A percentile compares a stretch with the other conserved stretches of the same genome.
These are phyloP conservation scores for Lophura nycthemera DNA, from an alignment of 2,113 vertebrate genomes.

Conservation along the genomic window DNA sequence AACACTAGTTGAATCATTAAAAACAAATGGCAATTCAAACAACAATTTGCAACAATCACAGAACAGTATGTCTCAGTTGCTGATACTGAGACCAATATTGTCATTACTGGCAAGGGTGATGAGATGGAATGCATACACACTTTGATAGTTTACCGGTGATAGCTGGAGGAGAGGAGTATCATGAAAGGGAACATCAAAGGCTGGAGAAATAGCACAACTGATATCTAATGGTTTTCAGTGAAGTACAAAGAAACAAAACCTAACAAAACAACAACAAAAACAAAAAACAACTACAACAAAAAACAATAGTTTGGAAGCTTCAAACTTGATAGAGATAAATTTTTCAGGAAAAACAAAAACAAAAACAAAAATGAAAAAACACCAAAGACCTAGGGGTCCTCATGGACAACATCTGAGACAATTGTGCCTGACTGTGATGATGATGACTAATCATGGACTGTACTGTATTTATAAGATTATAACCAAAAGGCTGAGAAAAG, in stretches of 20 bases:
- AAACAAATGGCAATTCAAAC: too few species aligned
- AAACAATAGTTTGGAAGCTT: not conserved
- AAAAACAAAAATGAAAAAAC: too few species aligned
- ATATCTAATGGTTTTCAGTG: not conserved
- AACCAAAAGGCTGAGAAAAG: not conserved
- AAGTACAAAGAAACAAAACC: not conserved
- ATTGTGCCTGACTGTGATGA: not conserved
- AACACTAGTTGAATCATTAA: too few species aligned
- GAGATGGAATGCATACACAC: not conserved
- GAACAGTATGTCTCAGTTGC: too few species aligned
- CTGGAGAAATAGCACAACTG: not conserved
- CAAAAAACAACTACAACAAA: not conserved
- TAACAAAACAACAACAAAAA: not conserved
- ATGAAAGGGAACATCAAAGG: not conserved
- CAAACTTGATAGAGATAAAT: not conserved
- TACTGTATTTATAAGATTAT: not conserved
- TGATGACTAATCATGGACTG: not conserved
- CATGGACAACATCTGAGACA: not conserved
- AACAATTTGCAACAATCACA: too few species aligned
- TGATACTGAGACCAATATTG: too few species aligned
- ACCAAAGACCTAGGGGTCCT: not conserved
- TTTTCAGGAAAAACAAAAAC: not conserved
- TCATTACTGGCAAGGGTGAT: not conserved
- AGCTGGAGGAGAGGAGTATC: not conserved
- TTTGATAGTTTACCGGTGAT: rapidly evolving